These are phyloP conservation scores for Drosophila niveifrons DNA, from an alignment of 2,888 invertebrate genomes.

Conservation along the genomic window DNA sequence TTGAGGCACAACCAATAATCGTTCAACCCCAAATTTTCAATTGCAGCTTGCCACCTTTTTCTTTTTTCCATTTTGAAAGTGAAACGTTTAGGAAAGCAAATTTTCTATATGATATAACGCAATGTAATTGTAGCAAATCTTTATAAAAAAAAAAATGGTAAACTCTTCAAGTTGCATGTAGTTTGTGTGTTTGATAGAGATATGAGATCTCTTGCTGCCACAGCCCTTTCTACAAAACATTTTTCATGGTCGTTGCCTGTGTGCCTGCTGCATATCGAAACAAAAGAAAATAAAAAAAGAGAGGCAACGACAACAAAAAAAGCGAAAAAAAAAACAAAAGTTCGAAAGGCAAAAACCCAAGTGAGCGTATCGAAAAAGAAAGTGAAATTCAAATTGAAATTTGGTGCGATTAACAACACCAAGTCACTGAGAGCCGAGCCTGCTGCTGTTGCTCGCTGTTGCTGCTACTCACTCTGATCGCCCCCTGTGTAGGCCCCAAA, in stretches of 20 bases:
- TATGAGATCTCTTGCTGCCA: slow-evolving; percentile 7
- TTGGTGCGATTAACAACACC: slow-evolving; percentile 79
- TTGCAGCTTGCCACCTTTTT: background rate
- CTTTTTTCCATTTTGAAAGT: background rate
- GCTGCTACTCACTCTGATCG: background rate
- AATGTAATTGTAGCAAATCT: slow-evolving; percentile 2
- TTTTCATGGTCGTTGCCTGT: slow-evolving; percentile 76
- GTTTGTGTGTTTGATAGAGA: slow-evolving; percentile 1
- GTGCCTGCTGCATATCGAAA: slow-evolving; percentile 60
- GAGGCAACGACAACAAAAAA: slow-evolving; percentile 31
- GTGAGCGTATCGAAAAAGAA: slow-evolving; percentile 84
- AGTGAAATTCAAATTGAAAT: slow-evolving; percentile 83
- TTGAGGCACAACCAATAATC: background rate
- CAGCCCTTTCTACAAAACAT: slow-evolving; percentile 65
- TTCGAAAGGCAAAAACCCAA: slow-evolving; percentile 82
- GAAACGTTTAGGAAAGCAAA: background rate
- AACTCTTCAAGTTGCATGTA: slow-evolving; percentile 3
- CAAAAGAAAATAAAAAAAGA: slow-evolving; percentile 51
- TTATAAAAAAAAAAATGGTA: background rate
- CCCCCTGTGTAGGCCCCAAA: slow-evolving; percentile 3
- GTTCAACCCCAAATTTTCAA: background rate
- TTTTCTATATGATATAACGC: background rate
- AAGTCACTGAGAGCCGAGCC: slow-evolving; percentile 47
- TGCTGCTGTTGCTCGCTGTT: background rate
- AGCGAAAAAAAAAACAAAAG: slow-evolving; percentile 62